These are phyloP conservation scores for Aphelenchoides fujianensis DNA, from an alignment of 1,140 invertebrate genomes.

Conservation along the genomic window DNA sequence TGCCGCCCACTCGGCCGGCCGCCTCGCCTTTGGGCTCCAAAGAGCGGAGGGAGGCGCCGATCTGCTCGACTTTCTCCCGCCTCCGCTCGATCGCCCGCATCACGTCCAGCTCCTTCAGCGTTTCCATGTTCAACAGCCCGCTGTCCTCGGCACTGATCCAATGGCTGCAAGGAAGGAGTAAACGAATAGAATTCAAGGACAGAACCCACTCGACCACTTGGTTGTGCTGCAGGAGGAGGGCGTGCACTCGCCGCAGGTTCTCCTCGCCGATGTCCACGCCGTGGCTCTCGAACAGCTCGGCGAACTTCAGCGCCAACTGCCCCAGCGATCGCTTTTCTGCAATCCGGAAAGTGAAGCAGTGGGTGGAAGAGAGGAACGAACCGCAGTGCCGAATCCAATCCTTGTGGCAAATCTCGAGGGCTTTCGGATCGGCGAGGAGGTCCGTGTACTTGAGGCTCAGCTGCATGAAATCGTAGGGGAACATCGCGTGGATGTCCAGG, in stretches of 20 bases:
- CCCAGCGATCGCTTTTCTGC: conserved; percentile 24
- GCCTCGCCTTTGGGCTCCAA: too few relatives aligned
- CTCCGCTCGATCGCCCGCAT: background rate
- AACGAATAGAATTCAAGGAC: background rate
- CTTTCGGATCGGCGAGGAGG: conserved; percentile 12
- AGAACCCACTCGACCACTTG: conserved; percentile 23
- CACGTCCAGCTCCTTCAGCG: background rate
- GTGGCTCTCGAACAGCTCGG: conserved; percentile 29
- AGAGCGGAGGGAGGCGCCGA: too few relatives aligned
- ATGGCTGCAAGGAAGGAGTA: conserved; percentile 12
- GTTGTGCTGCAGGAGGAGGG: conserved; percentile 19
- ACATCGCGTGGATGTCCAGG: background rate
- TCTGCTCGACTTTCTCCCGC: background rate
- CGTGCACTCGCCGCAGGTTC: conserved; percentile 17
- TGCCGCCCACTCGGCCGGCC: too few relatives aligned
- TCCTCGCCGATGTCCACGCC: conserved; percentile 3
- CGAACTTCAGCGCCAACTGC: conserved; percentile 26
- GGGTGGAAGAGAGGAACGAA: background rate
- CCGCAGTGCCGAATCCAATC: conserved; percentile 29
- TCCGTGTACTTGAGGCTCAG: conserved; percentile 26
- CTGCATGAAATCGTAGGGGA: background rate
- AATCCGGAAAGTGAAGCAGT: background rate
- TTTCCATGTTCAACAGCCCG: background rate
- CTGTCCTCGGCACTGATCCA: background rate
- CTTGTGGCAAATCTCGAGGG: conserved; percentile 21